Percentiles rank a stretch among this genome's conserved stretches.
Evolutionary conservation across 2,113 vertebrate species (phyloP).

Genomic region (Martes martes): DNA sequence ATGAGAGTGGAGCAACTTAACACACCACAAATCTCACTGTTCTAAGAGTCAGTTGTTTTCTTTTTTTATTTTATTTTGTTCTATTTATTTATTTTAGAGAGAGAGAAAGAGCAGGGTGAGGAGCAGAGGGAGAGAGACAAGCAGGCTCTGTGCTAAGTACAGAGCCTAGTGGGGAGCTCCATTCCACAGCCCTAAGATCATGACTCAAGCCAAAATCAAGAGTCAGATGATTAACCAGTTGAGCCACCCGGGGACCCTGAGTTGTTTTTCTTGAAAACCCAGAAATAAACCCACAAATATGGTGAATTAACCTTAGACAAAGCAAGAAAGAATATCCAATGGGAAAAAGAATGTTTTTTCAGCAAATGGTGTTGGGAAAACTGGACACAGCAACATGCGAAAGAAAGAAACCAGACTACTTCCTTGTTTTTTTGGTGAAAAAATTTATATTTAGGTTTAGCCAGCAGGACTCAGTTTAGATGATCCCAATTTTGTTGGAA

Average conservation of each 20-base stretch:
- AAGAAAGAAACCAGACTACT: background rate
- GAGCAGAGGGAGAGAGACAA: background rate
- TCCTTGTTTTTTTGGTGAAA: background rate
- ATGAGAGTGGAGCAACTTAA: background rate
- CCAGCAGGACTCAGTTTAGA: too few species aligned
- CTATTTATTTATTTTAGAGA: background rate
- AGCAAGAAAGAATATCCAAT: background rate
- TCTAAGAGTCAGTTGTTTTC: background rate
- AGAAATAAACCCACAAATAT: background rate
- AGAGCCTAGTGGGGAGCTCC: background rate
- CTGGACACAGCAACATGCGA: background rate
- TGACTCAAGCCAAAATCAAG: background rate
- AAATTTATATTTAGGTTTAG: too few species aligned
- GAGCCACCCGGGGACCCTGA: background rate
- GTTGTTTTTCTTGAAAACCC: background rate
- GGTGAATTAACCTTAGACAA: background rate
- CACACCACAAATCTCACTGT: background rate
- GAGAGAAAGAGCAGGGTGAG: background rate
- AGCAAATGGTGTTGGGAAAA: background rate
- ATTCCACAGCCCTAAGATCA: background rate
- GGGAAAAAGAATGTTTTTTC: background rate
- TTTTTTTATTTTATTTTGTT: background rate
- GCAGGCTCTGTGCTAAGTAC: background rate
- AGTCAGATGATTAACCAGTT: background rate
- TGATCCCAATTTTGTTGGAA: too few species aligned